These are phyloP conservation scores for Macroglossus sobrinus DNA, from an alignment of 2,113 vertebrate species.

Conservation along the genomic window DNA sequence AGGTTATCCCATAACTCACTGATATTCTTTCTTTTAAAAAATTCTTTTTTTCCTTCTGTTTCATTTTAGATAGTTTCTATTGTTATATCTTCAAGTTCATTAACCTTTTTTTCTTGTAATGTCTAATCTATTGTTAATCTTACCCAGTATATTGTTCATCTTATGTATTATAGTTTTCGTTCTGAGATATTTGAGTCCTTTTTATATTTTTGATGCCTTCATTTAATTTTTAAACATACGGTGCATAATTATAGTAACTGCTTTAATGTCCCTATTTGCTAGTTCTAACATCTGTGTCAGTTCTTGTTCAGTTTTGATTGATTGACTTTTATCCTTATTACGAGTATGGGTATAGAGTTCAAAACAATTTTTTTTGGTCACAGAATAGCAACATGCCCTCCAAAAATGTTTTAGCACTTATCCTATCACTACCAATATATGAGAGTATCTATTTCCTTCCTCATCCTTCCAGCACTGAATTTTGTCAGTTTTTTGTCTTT, in stretches of 20 bases:
- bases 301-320: neutral
- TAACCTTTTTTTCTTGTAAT: neutral
- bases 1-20: neutral
- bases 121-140: neutral
- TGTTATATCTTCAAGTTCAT: neutral
- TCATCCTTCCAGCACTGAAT: neutral
- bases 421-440: neutral
- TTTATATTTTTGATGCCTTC: neutral
- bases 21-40: neutral
- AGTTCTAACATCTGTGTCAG: constrained; percentile 17
- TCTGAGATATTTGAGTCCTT: neutral
- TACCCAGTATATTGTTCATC: neutral
- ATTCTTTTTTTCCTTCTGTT: neutral
- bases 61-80: neutral
- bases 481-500: neutral
- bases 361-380: neutral
- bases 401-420: neutral
- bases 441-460: neutral
- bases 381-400: neutral
- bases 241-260: neutral
- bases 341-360: neutral
- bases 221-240: neutral
- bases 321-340: constrained; percentile 19
- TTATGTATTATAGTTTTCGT: neutral
- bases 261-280: neutral